Percentiles rank a stretch among this genome's conserved stretches.
Conservation (phyloP, 1,140 invertebrate species). For the Nebria ingens region DNA sequence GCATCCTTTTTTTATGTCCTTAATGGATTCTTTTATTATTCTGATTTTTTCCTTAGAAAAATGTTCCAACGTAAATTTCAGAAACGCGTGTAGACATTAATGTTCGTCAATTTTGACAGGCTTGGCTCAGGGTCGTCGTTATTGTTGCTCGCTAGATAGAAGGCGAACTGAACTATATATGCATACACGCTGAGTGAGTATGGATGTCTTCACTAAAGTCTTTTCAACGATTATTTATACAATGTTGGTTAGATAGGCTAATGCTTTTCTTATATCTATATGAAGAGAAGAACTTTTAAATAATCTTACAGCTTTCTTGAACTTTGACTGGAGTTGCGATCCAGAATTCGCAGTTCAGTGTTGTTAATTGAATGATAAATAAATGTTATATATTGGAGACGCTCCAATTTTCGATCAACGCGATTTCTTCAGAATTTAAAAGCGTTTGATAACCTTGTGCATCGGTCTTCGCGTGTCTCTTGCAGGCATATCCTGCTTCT, state of each 20-base stretch:
- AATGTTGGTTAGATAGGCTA: background rate
- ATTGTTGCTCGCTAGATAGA: background rate
- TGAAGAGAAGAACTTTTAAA: no score
- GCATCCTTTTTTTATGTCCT: background rate
- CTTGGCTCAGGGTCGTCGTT: background rate
- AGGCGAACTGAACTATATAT: background rate
- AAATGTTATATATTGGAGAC: no score
- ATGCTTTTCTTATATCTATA: no score
- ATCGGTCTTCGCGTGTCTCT: background rate
- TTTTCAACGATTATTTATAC: background rate
- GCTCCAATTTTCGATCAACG: background rate
- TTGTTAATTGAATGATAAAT: no score
- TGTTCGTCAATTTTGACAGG: background rate
- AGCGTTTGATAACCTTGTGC: background rate
- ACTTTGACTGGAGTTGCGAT: no score
- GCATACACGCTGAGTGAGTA: slow-evolving; percentile 1
- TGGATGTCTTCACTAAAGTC: background rate
- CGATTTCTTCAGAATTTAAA: background rate
- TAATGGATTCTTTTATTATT: background rate
- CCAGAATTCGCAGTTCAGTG: no score
- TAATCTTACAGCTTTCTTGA: no score
- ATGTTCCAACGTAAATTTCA: background rate
- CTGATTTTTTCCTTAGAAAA: background rate
- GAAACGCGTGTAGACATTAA: background rate
- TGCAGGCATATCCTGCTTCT: background rate